Evolutionary conservation across 2,888 invertebrate species (phyloP).

Genomic region (Laspeyria flexula): DNA sequence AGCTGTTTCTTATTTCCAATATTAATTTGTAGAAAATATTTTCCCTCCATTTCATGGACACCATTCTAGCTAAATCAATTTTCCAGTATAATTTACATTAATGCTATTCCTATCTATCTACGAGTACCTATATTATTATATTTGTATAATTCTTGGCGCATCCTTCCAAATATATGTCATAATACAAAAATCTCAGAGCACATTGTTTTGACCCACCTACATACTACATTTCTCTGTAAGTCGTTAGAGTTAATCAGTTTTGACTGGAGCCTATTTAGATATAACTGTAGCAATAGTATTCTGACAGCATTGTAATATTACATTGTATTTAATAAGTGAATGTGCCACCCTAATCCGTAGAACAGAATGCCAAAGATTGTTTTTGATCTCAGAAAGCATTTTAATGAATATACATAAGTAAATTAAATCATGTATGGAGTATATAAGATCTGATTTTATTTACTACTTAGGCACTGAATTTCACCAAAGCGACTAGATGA

Average conservation of each 20-base stretch:
- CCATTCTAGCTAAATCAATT: too few relatives aligned
- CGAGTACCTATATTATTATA: too few relatives aligned
- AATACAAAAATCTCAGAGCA: too few relatives aligned
- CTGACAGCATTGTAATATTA: conserved; percentile 40
- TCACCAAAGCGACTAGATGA: too few relatives aligned
- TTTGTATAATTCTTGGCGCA: too few relatives aligned
- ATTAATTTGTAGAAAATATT: too few relatives aligned
- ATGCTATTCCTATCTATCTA: too few relatives aligned
- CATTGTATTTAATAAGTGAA: conserved; percentile 31
- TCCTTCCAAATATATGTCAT: too few relatives aligned
- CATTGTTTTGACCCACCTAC: too few relatives aligned
- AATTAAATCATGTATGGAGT: conserved; percentile 21
- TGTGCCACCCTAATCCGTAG: conserved; percentile 44
- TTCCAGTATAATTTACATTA: too few relatives aligned
- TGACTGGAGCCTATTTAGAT: conserved; percentile 25
- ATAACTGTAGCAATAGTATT: conserved; percentile 17
- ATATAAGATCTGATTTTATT: conserved; percentile 34
- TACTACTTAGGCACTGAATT: neutral
- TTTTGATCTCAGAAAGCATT: conserved; percentile 47
- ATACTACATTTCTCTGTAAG: conserved; percentile 11
- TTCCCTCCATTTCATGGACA: too few relatives aligned
- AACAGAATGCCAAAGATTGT: conserved; percentile 43
- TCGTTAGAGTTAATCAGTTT: conserved; percentile 24
- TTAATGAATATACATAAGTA: conserved; percentile 28
- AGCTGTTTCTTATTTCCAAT: too few relatives aligned